Percentiles rank a stretch among this genome's conserved stretches.
Evolutionary conservation across 2,888 invertebrate species (phyloP).

Genomic region (Caenorhabditis sp.): DNA sequence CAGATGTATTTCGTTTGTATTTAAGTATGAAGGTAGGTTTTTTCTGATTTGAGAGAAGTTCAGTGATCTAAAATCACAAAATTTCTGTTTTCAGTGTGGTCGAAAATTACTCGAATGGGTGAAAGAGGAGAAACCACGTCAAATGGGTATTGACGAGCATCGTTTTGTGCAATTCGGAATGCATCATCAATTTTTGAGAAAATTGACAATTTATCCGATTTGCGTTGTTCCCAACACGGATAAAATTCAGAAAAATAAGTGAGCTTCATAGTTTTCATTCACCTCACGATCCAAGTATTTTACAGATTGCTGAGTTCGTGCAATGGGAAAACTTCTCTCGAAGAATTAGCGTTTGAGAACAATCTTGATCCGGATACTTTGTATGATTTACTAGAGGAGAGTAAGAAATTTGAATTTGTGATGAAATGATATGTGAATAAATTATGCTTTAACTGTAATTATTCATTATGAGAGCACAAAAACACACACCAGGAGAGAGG

Average conservation of each 20-base stretch:
- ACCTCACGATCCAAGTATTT: background rate
- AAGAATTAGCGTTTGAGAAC: slow-evolving; percentile 60
- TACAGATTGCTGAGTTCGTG: slow-evolving; percentile 57
- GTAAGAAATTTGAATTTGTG: slow-evolving; percentile 55
- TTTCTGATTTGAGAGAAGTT: background rate
- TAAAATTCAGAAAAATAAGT: slow-evolving; percentile 31
- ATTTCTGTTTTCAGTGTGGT: slow-evolving; percentile 37
- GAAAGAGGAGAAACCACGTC: slow-evolving; percentile 30
- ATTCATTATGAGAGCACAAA: slow-evolving; percentile 39
- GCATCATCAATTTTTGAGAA: slow-evolving; percentile 64
- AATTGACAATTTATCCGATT: slow-evolving; percentile 65
- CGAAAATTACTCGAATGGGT: slow-evolving; percentile 45
- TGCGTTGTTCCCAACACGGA: slow-evolving; percentile 20
- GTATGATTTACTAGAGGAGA: slow-evolving; percentile 32
- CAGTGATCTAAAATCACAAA: background rate
- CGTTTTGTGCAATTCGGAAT: slow-evolving; percentile 69
- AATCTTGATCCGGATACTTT: slow-evolving; percentile 56
- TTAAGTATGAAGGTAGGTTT: slow-evolving; percentile 48
- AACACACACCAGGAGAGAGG: slow-evolving; percentile 30
- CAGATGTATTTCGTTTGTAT: slow-evolving; percentile 62
- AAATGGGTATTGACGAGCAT: slow-evolving; percentile 51
- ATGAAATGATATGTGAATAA: slow-evolving; percentile 35
- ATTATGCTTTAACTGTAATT: background rate
- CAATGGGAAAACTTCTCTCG: slow-evolving; percentile 64
- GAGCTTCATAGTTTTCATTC: slow-evolving; percentile 3